Base-by-base conservation (phyloP, 2,888 invertebrate species). In the Nomada fucata region DNA sequence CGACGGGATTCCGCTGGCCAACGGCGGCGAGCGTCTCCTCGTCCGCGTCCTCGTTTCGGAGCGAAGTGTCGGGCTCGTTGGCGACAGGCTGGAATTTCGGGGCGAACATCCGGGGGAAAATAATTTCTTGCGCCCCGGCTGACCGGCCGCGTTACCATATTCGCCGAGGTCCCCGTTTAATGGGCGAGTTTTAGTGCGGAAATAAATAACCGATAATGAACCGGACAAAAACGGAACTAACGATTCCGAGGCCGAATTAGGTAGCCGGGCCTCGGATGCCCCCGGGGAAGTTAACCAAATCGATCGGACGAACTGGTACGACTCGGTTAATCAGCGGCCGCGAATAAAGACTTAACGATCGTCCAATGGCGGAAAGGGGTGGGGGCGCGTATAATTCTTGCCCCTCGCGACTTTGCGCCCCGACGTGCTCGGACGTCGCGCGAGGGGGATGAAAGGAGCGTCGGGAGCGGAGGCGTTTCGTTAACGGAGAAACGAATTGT, bases 401-500 rank as follows among this genome's bases (percentile, higher is more conserved):
- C 15, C 13, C 0, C 3, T 47, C 47, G 13, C 47, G 15, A 47
- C 47, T 1, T 13, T 11, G 4, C 47, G 47, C 47, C 47, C 47
- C 47, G 47, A 7, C 36, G 11, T 47, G 3, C 47, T 47, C 47
- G 10, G 13, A 0, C 47, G 47, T 15, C 13, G 2, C 4, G 13
- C 47, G 13, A 10, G 15, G 47, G 47, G 47, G 47, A 15, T 10
- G 47, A 50, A 64, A n/a, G 26, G 26, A 50, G 50, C 47, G 26
- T 11, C 26, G 26, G 15, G 26, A 15, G 72, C 80, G 71, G 70
- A 82, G 36, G 64, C 47, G 85, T 85, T 90, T 85, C 88, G 78
- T 85, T 83, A 89, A 88, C 86, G 53, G 13, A 86, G 83, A 87
- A 90, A 89, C 85, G 83, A 89, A 90, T 90, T 86, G 84, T 84